Conservation (phyloP, 2,888 invertebrate species). For the Amorpha juglandis region DNA sequence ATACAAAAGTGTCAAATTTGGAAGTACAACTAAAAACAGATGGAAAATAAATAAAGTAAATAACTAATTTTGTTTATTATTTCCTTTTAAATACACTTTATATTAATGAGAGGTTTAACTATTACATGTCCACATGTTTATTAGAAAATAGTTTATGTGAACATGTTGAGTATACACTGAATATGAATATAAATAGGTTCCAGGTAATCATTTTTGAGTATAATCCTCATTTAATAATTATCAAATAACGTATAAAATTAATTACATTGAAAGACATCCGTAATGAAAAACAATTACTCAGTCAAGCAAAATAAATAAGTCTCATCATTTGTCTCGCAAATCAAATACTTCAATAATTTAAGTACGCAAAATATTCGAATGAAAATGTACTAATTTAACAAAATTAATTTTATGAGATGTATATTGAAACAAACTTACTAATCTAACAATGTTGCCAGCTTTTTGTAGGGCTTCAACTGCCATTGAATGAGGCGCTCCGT, state of each 20-base stretch:
- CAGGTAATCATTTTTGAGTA: no score
- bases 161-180: no score
- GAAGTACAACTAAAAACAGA: no score
- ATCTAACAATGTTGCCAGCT: constrained; percentile 96
- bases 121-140: no score
- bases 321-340: not conserved
- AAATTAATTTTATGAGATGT: not conserved
- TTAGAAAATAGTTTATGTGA: no score
- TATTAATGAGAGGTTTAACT: no score
- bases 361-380: not conserved
- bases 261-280: not conserved
- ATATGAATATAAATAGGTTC: no score
- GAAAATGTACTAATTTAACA: constrained; percentile 26
- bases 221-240: no score
- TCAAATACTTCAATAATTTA: not conserved
- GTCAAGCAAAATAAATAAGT: not conserved
- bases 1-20: not conserved
- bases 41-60: no score
- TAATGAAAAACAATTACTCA: not conserved
- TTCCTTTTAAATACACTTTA: no score
- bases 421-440: constrained; percentile 86
- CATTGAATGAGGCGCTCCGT: constrained; percentile 95
- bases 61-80: no score
- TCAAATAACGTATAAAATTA: not conserved
- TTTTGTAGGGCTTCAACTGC: constrained; percentile 98